Conservation (phyloP, 2,797 vertebrate genomes). For the Hoplostethus atlanticus region DNA sequence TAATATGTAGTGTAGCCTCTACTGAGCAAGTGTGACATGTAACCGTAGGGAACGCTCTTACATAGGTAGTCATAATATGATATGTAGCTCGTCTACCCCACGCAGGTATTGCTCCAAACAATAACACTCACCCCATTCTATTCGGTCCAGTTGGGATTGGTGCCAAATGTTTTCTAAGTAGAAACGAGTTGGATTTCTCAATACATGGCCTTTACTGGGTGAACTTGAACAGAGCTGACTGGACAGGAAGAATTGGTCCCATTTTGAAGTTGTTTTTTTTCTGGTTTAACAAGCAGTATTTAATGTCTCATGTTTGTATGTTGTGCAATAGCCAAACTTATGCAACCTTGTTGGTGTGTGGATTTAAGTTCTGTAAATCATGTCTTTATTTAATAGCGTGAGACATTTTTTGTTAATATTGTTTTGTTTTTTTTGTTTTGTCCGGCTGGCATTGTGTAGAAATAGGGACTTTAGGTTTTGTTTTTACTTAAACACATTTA, state of each 20-base stretch:
- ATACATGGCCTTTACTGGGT: constrained; percentile 87
- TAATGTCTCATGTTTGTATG: constrained; percentile 91
- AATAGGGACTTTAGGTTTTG: constrained; percentile 54
- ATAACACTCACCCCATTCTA: constrained; percentile 52
- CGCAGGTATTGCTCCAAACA: constrained; percentile 46
- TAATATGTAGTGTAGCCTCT: constrained; percentile 33
- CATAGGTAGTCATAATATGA: constrained; percentile 71
- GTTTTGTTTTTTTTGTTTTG: constrained; percentile 35
- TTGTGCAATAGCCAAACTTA: constrained; percentile 94
- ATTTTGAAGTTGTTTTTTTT: constrained; percentile 75
- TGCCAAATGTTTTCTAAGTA: constrained; percentile 80
- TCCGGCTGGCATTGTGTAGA: constrained; percentile 52
- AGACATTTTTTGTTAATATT: constrained; percentile 47
- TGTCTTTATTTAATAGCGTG: constrained; percentile 77
- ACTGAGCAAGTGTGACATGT: constrained; percentile 52
- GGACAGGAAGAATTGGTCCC: constrained; percentile 74
- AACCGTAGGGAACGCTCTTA: constrained; percentile 68
- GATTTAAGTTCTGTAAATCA: constrained; percentile 62
- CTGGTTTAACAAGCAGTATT: constrained; percentile 89
- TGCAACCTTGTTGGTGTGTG: constrained; percentile 86
- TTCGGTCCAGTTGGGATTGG: constrained; percentile 54
- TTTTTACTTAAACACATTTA: constrained; percentile 61
- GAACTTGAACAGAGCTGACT: constrained; percentile 87
- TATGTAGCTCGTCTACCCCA: constrained; percentile 66
- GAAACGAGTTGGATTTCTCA: constrained; percentile 62